Evolutionary conservation across 1,140 invertebrate species (phyloP), one percentile per base, ranked within the genome.

Genomic region (Colletes gigas): DNA sequence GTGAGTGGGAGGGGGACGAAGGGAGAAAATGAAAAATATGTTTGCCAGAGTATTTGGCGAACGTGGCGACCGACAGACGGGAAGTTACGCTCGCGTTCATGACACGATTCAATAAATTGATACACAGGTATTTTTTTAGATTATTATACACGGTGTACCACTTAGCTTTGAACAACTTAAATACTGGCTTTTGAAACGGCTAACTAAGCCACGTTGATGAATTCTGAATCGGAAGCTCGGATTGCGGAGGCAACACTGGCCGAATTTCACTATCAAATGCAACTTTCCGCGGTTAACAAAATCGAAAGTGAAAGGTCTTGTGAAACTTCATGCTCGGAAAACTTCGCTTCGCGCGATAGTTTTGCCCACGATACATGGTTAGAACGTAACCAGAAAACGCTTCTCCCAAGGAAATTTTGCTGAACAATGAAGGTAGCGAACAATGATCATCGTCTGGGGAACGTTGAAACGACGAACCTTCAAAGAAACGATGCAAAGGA

Each of bases 1-100:
- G 50, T 0, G 5, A n/a, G 15, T 44, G 14, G 17, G 30, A 44
- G 10, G 4, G 8, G 17, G 1, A 6, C 39, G 52, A 30, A 12
- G 10, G 14, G 21, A 19, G 52, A 76, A 76, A 76, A 76, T 67
- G 39, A 52, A 30, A 67, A 57, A 57, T 52, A 67, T 5, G 17
- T 10, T 14, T 14, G 9, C 9, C 1, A 14, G 10, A n/a, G 30
- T 15, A 52, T 52, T 47, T 52, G 73, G 21, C 63, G 62, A 62
- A 5, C 14, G 54, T 10, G 21, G n/a, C n/a, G 19, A 12, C 5
- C 57, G 3, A 21, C 57, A 19, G 54, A 57, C n/a, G 15, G 15
- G 44, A 47, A 8, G 50, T 57, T 57, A 8, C 4, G 54, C n/a
- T 17, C 54, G 54, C n/a, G 54, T 57, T 57, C 54, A 7, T 57